A percentile compares a stretch with the other conserved stretches of the same genome.
These are phyloP conservation scores for Eulacestoma nigropectus DNA, from an alignment of 2,113 vertebrate genomes.

Conservation along the genomic window DNA sequence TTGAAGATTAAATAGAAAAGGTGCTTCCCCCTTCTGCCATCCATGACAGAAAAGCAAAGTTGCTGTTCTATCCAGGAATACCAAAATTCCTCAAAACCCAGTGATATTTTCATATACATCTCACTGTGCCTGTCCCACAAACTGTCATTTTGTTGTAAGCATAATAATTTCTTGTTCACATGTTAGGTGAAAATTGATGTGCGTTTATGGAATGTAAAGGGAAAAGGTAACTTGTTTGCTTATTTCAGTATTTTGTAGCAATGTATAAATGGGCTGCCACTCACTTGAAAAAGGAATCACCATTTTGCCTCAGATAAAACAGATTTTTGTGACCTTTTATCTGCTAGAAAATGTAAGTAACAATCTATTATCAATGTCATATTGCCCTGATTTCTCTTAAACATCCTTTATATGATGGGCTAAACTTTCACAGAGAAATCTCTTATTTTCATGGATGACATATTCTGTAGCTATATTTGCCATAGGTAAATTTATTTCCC, in stretches of 20 bases:
- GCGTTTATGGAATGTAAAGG: neutral
- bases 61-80: neutral
- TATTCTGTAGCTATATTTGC: neutral
- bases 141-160: neutral
- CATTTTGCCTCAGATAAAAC: neutral
- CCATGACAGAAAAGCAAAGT: neutral
- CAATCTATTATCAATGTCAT: neutral
- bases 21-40: neutral
- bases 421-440: constrained; percentile 1
- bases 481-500: neutral
- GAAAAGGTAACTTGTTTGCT: neutral
- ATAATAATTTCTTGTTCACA: neutral
- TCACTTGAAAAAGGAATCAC: neutral
- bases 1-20: neutral
- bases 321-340: constrained; percentile 7
- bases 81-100: neutral
- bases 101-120: neutral
- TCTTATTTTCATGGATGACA: constrained; percentile 4
- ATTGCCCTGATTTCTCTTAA: constrained; percentile 16
- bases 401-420: neutral
- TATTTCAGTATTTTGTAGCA: neutral
- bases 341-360: neutral
- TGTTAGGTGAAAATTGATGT: neutral
- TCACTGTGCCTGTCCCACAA: neutral
- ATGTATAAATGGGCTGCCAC: neutral